Base-by-base conservation (phyloP, 2,888 invertebrate genomes). In the Dynastes maya region DNA sequence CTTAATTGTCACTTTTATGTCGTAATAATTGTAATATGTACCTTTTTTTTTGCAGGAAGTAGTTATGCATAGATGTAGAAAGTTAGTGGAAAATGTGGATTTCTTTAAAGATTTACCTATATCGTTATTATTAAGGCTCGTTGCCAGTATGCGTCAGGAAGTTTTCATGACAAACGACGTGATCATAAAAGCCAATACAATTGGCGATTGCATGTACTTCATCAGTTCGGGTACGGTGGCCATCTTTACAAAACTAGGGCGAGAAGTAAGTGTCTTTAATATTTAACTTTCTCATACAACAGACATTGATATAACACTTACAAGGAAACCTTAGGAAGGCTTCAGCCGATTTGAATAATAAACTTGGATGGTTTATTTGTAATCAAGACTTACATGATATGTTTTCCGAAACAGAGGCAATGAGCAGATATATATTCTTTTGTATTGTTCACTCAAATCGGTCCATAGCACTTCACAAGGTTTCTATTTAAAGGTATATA, bases 61-160 rank as follows among this genome's bases (percentile, higher is more conserved):
- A 32, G 70, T 74, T 51, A 70, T 91, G 90, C 90, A 91, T 81
- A 90, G 89, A 3, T 91, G 91, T 78, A 86, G 90, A 76, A 85
- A 84, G 32, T 81, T 90, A 68, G 80, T 90, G 13, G 83, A 86
- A 0, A 88, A 85, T 49, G 88, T 89, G 0, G 83, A 87, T 40
- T 82, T 90, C 8, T 89, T 90, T 76, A 84, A 86, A 58, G 83
- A 85, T 64, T 61, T 90, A 76, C 89, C 89, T 0, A 77, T 82
- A 37, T 51, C 83, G 0, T 81, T 88, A 11, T 79, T 88, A 4
- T 79, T 84, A 2, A 82, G 85, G 58, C 82, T 90, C 8, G 84
- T 88, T 1, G 80, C 83, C 2, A 79, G 81, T 1, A 82, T 90
- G 63, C 83, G 82, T 1, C 84, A 86, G 1, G 86, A 89, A 81